Percentiles rank a stretch among this genome's conserved stretches.
Conservation (phyloP, 1,140 invertebrate species). For the Zaprionus inermis region DNA sequence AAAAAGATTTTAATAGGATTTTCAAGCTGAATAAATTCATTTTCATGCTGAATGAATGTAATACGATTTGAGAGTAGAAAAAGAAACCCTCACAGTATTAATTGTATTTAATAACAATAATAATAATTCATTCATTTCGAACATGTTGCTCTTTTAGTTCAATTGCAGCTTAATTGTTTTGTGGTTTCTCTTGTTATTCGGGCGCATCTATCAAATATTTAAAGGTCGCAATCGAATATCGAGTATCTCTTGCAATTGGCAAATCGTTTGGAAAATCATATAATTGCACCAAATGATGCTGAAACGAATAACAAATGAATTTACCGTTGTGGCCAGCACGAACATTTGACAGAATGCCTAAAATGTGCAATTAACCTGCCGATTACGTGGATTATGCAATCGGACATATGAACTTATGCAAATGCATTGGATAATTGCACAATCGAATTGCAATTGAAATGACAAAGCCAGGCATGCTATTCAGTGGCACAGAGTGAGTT, state of each 20-base stretch:
- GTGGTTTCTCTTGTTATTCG: background rate
- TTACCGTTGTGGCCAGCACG: background rate
- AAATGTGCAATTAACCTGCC: slow-evolving; percentile 7
- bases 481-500: background rate
- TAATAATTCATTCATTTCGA: background rate
- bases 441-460: background rate
- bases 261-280: slow-evolving; percentile 55
- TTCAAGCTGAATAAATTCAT: too few species aligned
- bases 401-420: background rate
- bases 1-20: too few species aligned
- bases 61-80: background rate
- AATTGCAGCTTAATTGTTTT: background rate
- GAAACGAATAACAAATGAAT: slow-evolving; percentile 27
- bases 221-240: slow-evolving; percentile 16
- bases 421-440: background rate
- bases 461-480: background rate
- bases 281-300: slow-evolving; percentile 34
- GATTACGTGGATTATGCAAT: background rate
- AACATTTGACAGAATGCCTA: slow-evolving; percentile 6
- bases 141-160: background rate
- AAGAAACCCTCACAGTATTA: background rate
- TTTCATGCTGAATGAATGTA: too few species aligned
- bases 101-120: too few species aligned
- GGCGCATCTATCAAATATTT: background rate
- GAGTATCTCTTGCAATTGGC: slow-evolving; percentile 27